Percentiles rank a stretch among this genome's conserved stretches.
These are phyloP conservation scores for Salvelinus fontinalis DNA, from an alignment of 2,113 vertebrate genomes.

Conservation along the genomic window DNA sequence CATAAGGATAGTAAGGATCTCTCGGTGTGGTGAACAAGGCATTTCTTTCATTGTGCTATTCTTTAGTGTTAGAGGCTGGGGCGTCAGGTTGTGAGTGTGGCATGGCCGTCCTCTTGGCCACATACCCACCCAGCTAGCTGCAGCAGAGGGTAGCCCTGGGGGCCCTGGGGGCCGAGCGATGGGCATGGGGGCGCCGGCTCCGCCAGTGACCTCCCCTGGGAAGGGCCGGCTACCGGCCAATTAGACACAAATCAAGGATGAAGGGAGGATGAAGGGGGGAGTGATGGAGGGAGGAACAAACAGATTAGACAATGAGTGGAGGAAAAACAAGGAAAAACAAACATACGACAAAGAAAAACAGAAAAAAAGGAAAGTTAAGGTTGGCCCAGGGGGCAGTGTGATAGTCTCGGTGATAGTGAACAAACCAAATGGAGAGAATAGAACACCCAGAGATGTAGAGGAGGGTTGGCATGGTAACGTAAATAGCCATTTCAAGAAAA, in stretches of 20 bases:
- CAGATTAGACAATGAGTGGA: conserved; percentile 19
- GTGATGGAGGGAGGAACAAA: conserved; percentile 24
- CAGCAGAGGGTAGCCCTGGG: conserved; percentile 61
- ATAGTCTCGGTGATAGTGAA: neutral
- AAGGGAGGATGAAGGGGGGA: neutral
- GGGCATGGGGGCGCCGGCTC: conserved; percentile 33
- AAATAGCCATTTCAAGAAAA: neutral
- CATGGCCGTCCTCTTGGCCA: conserved; percentile 52
- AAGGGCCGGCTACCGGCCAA: conserved; percentile 23
- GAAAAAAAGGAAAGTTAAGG: conserved; percentile 24
- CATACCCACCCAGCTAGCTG: conserved; percentile 55
- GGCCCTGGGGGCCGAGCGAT: conserved; percentile 19
- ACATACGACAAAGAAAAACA: conserved; percentile 27
- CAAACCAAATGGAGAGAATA: conserved; percentile 13
- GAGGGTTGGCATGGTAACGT: neutral
- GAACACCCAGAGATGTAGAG: neutral
- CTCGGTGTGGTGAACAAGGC: no score
- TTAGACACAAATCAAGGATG: conserved; percentile 28
- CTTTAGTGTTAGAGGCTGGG: neutral
- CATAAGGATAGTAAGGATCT: no score
- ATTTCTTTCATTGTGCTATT: neutral
- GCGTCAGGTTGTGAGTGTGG: conserved; percentile 47
- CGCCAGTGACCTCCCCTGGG: conserved; percentile 44
- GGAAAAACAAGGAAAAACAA: conserved; percentile 29
- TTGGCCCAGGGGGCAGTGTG: neutral